Evolutionary conservation across 92 coral and sea anemone genomes (phyloP).

Genomic region (Phymanthus crucifer): DNA sequence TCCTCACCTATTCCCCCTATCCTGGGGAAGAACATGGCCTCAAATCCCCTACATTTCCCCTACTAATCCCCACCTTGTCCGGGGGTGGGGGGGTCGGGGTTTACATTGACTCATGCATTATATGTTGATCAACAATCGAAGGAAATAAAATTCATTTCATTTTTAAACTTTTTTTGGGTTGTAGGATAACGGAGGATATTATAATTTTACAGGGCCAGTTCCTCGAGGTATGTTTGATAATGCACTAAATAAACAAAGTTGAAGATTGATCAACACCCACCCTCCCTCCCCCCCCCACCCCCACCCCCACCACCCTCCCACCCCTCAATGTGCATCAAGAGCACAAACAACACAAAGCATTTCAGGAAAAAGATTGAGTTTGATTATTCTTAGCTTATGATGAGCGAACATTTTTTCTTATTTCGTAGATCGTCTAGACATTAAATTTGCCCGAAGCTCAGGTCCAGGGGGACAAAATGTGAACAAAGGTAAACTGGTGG

Average conservation of each 20-base stretch:
- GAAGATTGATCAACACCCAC: not conserved
- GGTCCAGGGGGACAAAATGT: constrained; percentile 99
- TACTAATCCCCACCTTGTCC: no score
- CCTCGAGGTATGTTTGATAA: constrained; percentile 34
- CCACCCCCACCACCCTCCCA: not conserved
- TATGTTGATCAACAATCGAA: no score
- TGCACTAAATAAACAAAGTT: no score
- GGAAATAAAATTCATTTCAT: not conserved
- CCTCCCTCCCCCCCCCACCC: constrained; percentile 8
- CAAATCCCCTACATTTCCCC: no score
- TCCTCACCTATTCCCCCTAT: no score
- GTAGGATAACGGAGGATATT: constrained; percentile 32
- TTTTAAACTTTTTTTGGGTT: not conserved
- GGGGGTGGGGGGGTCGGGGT: no score
- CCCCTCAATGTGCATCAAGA: no score
- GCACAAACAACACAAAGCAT: no score
- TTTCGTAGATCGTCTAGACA: constrained; percentile 59
- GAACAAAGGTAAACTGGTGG: constrained; percentile 72
- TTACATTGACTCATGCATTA: no score
- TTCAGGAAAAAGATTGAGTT: not conserved
- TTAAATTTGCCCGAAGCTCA: constrained; percentile 92
- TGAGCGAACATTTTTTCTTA: not conserved
- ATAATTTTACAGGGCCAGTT: constrained; percentile 57
- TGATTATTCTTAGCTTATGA: not conserved
- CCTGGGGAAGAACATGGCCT: no score